These are phyloP conservation scores for Melozone crissalis DNA, from an alignment of 2,113 vertebrate genomes.

Conservation along the genomic window DNA sequence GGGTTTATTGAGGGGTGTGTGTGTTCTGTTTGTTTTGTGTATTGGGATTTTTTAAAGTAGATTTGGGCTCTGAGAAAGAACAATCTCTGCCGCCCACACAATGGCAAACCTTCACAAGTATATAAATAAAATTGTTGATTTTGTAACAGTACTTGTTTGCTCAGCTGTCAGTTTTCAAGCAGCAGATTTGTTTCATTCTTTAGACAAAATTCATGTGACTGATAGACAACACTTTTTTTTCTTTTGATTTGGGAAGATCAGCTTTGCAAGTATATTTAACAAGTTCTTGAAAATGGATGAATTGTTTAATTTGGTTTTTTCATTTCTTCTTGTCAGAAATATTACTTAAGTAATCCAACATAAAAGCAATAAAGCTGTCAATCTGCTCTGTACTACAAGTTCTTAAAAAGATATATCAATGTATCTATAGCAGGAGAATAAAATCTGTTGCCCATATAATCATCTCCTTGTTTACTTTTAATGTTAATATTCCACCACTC, in stretches of 20 bases:
- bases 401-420: background rate
- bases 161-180: background rate
- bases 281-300: background rate
- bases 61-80: background rate
- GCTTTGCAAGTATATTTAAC: background rate
- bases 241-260: background rate
- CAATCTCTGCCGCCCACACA: background rate
- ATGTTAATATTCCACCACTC: background rate
- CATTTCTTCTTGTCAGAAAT: background rate
- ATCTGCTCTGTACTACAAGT: background rate
- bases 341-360: background rate
- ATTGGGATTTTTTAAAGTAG: background rate
- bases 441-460: background rate
- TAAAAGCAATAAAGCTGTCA: background rate
- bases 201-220: background rate
- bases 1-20: background rate
- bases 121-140: background rate
- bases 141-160: background rate
- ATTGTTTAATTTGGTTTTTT: background rate
- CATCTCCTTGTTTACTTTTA: background rate
- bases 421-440: background rate
- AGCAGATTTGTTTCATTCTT: background rate
- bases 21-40: background rate
- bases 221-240: background rate
- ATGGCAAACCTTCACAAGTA: background rate